A percentile compares a stretch with the other conserved stretches of the same genome.
phyloP scores from a whole-genome alignment of 2,797 vertebrate species.

The Botia almorhae region DNA sequence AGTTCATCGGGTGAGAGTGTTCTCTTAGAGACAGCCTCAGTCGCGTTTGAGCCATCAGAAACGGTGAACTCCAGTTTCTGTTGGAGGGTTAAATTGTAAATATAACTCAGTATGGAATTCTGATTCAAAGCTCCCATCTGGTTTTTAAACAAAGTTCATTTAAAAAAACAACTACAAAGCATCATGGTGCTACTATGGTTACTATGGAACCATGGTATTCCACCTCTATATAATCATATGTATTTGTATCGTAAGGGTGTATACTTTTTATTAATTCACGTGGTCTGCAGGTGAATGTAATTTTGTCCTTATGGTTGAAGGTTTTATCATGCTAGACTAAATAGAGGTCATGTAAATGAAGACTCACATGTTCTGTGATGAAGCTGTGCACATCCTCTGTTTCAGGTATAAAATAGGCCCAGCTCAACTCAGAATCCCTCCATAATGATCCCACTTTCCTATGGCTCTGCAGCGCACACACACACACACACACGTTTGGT shows the following conservation, averaged over 20 bases:
- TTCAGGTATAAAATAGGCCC: slow-evolving; percentile 90
- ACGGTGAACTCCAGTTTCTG: slow-evolving; percentile 92
- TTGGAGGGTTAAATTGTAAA: slow-evolving; percentile 46
- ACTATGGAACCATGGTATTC: too few species aligned
- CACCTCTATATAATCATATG: too few species aligned
- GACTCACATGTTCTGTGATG: slow-evolving; percentile 87
- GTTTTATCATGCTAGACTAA: neutral
- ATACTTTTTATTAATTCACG: neutral
- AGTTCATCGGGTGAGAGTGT: slow-evolving; percentile 86
- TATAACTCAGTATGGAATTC: neutral
- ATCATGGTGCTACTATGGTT: neutral
- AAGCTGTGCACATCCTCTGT: slow-evolving; percentile 90
- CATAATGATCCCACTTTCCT: slow-evolving; percentile 94
- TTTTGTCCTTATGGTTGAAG: neutral
- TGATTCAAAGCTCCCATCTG: neutral
- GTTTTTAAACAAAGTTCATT: neutral
- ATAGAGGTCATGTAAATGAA: neutral
- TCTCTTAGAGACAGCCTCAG: slow-evolving; percentile 64
- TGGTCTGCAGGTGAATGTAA: neutral
- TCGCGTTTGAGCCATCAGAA: slow-evolving; percentile 66
- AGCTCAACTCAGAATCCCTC: slow-evolving; percentile 90
- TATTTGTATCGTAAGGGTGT: too few species aligned
- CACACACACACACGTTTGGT: neutral
- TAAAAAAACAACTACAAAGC: neutral
- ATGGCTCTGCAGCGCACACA: slow-evolving; percentile 87